Evolutionary conservation across 2,888 invertebrate genomes (phyloP).

Genomic region (Rhingia rostrata): DNA sequence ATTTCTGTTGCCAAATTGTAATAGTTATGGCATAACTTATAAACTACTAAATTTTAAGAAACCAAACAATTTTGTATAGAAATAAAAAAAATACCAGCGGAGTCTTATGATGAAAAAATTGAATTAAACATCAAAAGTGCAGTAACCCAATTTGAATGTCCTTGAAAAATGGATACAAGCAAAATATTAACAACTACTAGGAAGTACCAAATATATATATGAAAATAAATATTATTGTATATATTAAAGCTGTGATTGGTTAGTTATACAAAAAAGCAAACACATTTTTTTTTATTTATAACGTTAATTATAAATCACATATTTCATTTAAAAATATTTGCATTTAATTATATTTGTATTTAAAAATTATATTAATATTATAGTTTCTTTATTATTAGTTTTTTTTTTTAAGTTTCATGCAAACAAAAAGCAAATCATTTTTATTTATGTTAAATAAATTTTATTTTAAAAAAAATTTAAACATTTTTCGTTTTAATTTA

Average conservation of each 20-base stretch:
- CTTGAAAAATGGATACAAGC: neutral
- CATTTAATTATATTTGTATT: conserved; percentile 23
- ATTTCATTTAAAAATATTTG: conserved; percentile 18
- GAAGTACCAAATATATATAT: conserved; percentile 50
- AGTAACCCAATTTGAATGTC: conserved; percentile 28
- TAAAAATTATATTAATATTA: conserved; percentile 20
- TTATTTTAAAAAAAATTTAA: conserved; percentile 11
- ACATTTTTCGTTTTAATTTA: conserved; percentile 1
- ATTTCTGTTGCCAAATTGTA: conserved; percentile 31
- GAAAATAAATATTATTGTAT: conserved; percentile 55
- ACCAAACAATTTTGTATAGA: conserved; percentile 65
- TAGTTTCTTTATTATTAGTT: conserved; percentile 2
- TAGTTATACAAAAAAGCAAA: conserved; percentile 51
- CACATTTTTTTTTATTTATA: conserved; percentile 30
- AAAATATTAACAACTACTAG: conserved; percentile 28
- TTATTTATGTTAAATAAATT: conserved; percentile 48
- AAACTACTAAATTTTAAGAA: conserved; percentile 47
- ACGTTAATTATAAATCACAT: conserved; percentile 16
- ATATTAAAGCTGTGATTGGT: conserved; percentile 75
- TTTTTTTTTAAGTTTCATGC: conserved; percentile 7
- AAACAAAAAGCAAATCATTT: conserved; percentile 1
- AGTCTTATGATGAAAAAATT: conserved; percentile 68
- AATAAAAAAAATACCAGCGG: conserved; percentile 58
- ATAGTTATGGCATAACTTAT: conserved; percentile 34
- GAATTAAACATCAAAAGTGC: conserved; percentile 27